phyloP scores from a whole-genome alignment of 2,797 vertebrate species.

The Sorex maritimensis region DNA sequence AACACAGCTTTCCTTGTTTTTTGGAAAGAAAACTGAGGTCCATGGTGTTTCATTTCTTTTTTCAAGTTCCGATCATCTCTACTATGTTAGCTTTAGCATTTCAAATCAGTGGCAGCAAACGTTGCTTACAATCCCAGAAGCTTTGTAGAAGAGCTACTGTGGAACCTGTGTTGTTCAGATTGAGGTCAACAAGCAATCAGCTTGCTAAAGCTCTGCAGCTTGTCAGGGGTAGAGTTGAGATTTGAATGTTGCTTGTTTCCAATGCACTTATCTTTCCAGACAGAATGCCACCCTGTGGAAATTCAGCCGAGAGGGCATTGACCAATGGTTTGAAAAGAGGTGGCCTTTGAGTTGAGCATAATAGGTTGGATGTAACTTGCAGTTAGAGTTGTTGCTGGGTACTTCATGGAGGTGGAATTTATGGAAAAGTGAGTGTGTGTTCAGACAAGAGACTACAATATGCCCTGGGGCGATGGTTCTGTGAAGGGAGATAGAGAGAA shows the following conservation, averaged over 20 bases:
- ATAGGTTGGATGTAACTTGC: not conserved
- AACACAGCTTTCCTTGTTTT: not conserved
- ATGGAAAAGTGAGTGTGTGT: not conserved
- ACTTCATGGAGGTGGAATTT: not conserved
- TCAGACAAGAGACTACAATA: not conserved
- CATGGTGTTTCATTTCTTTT: not conserved
- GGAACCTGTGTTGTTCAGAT: not conserved
- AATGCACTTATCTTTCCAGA: not conserved
- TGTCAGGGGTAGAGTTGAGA: not conserved
- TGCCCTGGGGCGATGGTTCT: not conserved
- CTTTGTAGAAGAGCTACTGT: not conserved
- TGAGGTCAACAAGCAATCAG: not conserved
- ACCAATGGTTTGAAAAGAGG: not conserved
- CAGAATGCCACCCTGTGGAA: not conserved
- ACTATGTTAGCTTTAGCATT: not conserved
- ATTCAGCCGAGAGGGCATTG: not conserved
- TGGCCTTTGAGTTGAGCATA: not conserved
- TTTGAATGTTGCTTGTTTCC: not conserved
- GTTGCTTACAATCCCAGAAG: not conserved
- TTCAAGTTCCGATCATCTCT: not conserved
- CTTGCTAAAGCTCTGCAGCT: not conserved
- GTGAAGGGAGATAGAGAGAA: not conserved
- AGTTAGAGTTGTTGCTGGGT: not conserved
- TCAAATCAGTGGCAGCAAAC: not conserved
- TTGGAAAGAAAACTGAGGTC: not conserved